Base-by-base conservation (phyloP, 1,140 invertebrate genomes). In the Choristoneura fumiferana region DNA sequence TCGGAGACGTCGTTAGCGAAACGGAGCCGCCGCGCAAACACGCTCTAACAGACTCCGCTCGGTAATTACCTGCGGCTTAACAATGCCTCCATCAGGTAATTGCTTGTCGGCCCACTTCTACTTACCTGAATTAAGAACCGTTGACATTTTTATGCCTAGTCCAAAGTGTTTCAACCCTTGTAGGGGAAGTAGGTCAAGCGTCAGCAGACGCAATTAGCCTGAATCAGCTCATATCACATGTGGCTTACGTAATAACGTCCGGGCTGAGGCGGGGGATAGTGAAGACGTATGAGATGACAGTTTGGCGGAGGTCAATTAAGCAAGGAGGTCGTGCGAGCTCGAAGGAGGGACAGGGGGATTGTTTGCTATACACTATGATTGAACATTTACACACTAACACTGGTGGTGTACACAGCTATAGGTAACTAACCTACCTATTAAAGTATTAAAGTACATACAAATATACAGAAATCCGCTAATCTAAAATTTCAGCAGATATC, bases 111-210 rank as follows among this genome's bases (percentile, higher is more conserved):
- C 18, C 18, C 22, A 18, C 43, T 49, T 49, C 22, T 49, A 49
- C 18, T 49, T 49, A 49, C 18, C 43, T 49, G 22, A 49, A 49
- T 49, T 29, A 49, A 49, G 43, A 49, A 49, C 0, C 43, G n/a
- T 49, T 49, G 43, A 33, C 43, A 49, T 49, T 49, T 49, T 49
- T 49, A 49, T 49, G n/a, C n/a, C n/a, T n/a, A 12, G 43, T 18
- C 43, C 43, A 49, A n/a, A 3, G 17, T 12, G 17, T 22, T 18
- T 49, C 43, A 49, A 49, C 43, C 43, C 43, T 49, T 49, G 29
- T n/a, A 29, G 29, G 43, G 43, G 43, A 49, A 49, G 10, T 49
- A 49, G 43, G 43, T 49, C 43, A 49, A 49, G 13, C 43, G 43
- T 49, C 18, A n/a, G 17, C 40, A 29, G 29, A 49, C 22, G 43